phyloP scores from a whole-genome alignment of 2,888 invertebrate species.

The Xestia ashworthii region DNA sequence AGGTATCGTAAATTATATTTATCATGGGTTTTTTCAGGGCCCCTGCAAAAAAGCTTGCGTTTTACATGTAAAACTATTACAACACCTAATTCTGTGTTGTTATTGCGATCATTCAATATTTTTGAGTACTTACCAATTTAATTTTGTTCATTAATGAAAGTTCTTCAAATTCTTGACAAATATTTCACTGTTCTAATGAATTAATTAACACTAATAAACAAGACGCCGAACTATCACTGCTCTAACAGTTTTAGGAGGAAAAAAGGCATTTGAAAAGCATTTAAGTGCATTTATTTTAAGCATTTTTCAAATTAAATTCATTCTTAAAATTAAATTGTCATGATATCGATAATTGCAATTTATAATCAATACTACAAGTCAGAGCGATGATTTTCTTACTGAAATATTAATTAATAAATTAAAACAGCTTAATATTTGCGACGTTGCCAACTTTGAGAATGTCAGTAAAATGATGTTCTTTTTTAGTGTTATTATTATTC shows the following conservation, averaged over 20 bases:
- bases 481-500: neutral
- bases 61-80: conserved; percentile 2
- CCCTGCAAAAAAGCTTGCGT: conserved; percentile 7
- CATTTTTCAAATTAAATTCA: too few species aligned
- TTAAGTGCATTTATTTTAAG: neutral
- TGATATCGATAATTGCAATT: neutral
- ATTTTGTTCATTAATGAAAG: neutral
- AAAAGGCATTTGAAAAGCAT: neutral
- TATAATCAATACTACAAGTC: neutral
- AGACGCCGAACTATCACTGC: too few species aligned
- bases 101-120: neutral
- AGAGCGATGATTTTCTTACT: neutral
- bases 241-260: neutral
- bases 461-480: neutral
- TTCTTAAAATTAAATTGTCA: neutral
- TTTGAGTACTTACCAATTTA: too few species aligned
- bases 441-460: neutral
- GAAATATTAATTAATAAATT: neutral
- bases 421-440: neutral
- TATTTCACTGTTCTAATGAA: neutral
- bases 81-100: neutral
- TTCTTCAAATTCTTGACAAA: neutral
- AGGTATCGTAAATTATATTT: conserved; percentile 37
- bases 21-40: conserved; percentile 25
- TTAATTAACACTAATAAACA: neutral